Percentiles rank a stretch among this genome's conserved stretches.
Conservation (phyloP, 2,888 invertebrate species). For the Dyspetes luteomarginatus region DNA sequence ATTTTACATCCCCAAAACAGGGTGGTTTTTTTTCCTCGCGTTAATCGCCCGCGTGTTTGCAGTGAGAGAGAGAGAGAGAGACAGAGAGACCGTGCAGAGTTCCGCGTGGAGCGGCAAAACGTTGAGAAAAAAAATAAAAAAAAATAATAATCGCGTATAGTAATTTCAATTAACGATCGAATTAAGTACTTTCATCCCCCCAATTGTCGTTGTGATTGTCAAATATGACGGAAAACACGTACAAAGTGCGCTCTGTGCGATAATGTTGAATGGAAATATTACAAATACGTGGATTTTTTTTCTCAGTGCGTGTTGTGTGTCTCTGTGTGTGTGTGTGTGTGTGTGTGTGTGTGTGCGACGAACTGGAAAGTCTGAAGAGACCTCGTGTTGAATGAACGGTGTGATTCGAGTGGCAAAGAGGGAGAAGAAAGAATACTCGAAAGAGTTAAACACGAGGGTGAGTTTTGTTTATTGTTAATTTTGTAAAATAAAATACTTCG, state of each 20-base stretch:
- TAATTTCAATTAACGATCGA: too few species aligned
- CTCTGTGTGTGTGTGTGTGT: not conserved
- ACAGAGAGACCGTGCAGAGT: too few species aligned
- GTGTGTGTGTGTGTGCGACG: constrained; percentile 34
- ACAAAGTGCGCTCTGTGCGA: constrained; percentile 18
- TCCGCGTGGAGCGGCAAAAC: too few species aligned
- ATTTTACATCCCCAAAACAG: not conserved
- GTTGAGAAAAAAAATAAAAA: constrained; percentile 4
- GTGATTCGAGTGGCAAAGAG: not conserved
- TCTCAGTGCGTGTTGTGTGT: not conserved
- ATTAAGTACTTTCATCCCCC: constrained; percentile 53
- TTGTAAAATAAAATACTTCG: too few species aligned
- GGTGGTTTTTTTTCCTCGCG: too few species aligned
- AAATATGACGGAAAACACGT: constrained; percentile 15
- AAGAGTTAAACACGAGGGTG: constrained; percentile 20
- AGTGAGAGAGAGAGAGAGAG: not conserved
- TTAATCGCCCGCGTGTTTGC: too few species aligned
- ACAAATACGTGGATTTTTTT: constrained; percentile 5
- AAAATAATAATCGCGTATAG: constrained; percentile 16
- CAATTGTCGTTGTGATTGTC: constrained; percentile 42
- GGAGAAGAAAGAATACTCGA: constrained; percentile 20
- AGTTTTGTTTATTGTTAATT: too few species aligned
- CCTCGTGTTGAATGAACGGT: constrained; percentile 6
- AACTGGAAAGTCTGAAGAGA: constrained; percentile 56
- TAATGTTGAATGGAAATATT: constrained; percentile 32